These are phyloP conservation scores for Lordiphosa clarofinis DNA, from an alignment of 1,140 invertebrate genomes.

Conservation along the genomic window DNA sequence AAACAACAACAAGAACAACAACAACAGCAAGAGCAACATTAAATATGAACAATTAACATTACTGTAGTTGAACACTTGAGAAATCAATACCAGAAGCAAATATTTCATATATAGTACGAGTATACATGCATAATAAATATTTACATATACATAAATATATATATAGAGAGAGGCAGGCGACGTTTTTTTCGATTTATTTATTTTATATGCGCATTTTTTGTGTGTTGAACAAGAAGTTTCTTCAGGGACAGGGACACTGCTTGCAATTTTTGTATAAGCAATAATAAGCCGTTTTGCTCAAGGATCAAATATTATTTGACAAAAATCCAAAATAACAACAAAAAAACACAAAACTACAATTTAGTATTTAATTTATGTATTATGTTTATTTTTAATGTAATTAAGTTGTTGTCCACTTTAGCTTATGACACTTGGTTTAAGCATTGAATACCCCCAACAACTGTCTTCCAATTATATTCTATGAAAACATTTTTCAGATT, in stretches of 20 bases:
- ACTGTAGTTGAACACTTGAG: slow-evolving; percentile 47
- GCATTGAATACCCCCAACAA: slow-evolving; percentile 12
- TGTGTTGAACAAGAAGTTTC: slow-evolving; percentile 57
- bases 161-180: slow-evolving; percentile 31
- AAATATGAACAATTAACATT: slow-evolving; percentile 21
- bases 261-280: slow-evolving; percentile 67
- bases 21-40: slow-evolving; percentile 5
- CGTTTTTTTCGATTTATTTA: slow-evolving; percentile 63
- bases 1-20: slow-evolving; percentile 24
- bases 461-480: slow-evolving; percentile 75
- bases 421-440: too few relatives aligned
- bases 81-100: slow-evolving; percentile 23
- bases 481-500: slow-evolving; percentile 46
- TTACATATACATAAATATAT: slow-evolving; percentile 11
- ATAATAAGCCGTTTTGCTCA: slow-evolving; percentile 73
- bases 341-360: too few relatives aligned
- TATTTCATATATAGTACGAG: slow-evolving; percentile 7
- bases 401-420: too few relatives aligned
- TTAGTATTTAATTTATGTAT: too few relatives aligned
- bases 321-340: too few relatives aligned
- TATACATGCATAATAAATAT: slow-evolving; percentile 11
- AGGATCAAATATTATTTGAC: slow-evolving; percentile 28
- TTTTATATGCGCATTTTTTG: slow-evolving; percentile 69
- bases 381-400: too few relatives aligned
- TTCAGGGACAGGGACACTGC: slow-evolving; percentile 57